Conservation (phyloP, 2,113 vertebrate species). For the Boulengeromyrus knoepffleri region DNA sequence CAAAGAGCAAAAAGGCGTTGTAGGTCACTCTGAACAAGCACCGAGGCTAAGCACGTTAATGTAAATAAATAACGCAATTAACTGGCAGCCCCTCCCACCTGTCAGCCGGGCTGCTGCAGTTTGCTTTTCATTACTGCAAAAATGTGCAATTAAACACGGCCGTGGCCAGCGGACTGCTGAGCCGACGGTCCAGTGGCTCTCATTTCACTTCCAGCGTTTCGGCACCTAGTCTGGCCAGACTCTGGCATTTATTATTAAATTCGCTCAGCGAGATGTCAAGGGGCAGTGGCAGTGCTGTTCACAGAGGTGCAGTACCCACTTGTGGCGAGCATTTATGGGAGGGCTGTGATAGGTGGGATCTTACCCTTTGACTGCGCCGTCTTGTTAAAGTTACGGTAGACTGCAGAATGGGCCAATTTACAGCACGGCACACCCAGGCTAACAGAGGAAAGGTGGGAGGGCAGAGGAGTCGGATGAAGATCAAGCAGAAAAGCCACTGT, state of each 20-base stretch:
- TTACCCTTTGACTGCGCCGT: background rate
- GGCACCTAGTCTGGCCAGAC: background rate
- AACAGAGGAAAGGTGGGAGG: background rate
- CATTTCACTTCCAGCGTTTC: background rate
- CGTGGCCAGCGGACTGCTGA: background rate
- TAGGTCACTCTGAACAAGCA: background rate
- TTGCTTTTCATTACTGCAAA: background rate
- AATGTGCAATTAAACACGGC: background rate
- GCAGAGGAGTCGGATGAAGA: background rate
- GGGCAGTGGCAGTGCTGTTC: background rate
- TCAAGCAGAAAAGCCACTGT: background rate
- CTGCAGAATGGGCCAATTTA: slow-evolving; percentile 5
- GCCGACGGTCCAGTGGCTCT: background rate
- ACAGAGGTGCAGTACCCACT: background rate
- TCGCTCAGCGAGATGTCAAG: background rate
- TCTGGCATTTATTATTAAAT: slow-evolving; percentile 7
- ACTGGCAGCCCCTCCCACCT: background rate
- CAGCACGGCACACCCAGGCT: background rate
- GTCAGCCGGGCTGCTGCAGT: background rate
- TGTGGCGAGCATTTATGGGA: background rate
- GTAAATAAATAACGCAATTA: background rate
- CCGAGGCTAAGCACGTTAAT: background rate
- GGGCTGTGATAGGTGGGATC: background rate
- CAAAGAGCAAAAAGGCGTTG: background rate
- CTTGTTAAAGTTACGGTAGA: slow-evolving; percentile 13